Evolutionary conservation across 2,797 vertebrate genomes (phyloP).

Genomic region (Spinibarbus caldwelli): DNA sequence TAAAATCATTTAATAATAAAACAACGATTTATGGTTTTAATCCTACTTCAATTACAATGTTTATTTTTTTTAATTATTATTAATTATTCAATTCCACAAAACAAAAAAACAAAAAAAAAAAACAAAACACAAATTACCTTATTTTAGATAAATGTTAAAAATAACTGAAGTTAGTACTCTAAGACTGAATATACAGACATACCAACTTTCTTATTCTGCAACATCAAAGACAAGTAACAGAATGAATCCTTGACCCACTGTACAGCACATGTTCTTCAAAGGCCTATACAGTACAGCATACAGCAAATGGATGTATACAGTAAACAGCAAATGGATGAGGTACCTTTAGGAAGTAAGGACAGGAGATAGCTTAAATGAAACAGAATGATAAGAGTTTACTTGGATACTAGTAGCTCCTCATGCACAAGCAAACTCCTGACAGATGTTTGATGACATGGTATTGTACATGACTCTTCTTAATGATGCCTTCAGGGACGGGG

Average conservation of each 20-base stretch:
- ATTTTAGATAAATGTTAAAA: not conserved
- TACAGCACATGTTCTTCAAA: slow-evolving; percentile 60
- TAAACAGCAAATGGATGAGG: too few species aligned
- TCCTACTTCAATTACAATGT: too few species aligned
- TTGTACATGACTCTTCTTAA: slow-evolving; percentile 61
- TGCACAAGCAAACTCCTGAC: slow-evolving; percentile 53
- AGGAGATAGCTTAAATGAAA: slow-evolving; percentile 37
- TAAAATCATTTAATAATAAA: too few species aligned
- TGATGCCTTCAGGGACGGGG: slow-evolving; percentile 56
- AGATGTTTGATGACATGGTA: slow-evolving; percentile 62
- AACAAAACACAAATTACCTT: too few species aligned
- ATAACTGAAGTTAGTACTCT: too few species aligned
- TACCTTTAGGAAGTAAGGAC: slow-evolving; percentile 30
- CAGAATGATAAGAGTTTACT: slow-evolving; percentile 30
- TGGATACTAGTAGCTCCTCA: slow-evolving; percentile 36
- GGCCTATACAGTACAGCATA: too few species aligned
- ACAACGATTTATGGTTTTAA: too few species aligned
- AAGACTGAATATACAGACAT: slow-evolving; percentile 43
- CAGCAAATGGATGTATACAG: too few species aligned
- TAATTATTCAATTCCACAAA: not conserved
- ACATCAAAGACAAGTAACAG: slow-evolving; percentile 65
- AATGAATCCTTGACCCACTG: slow-evolving; percentile 63
- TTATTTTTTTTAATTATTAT: too few species aligned
- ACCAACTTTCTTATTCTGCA: slow-evolving; percentile 62
- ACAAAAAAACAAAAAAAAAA: not conserved